Percentiles rank a stretch among this genome's conserved stretches.
Evolutionary conservation across 2,888 invertebrate species (phyloP).

Genomic region (Erannis defoliaria): DNA sequence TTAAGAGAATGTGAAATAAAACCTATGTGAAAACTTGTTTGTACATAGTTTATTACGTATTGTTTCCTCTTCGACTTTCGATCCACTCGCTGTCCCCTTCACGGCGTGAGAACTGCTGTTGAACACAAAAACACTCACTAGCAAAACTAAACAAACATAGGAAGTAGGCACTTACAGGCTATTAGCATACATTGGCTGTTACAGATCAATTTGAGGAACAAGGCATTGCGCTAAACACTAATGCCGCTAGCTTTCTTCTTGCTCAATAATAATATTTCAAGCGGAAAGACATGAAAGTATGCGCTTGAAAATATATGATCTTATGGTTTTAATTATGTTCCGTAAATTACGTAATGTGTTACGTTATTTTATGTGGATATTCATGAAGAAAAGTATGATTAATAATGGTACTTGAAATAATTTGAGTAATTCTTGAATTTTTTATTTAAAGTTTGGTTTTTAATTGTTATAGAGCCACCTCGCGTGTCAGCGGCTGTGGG

Average conservation of each 20-base stretch:
- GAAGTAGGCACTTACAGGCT: conserved; percentile 30
- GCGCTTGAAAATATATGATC: conserved; percentile 20
- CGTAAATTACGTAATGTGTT: conserved; percentile 25
- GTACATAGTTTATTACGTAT: conserved; percentile 29
- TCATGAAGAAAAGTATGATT: conserved; percentile 25
- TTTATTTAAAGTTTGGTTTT: conserved; percentile 12
- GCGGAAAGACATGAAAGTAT: conserved; percentile 25
- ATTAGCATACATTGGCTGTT: conserved; percentile 35
- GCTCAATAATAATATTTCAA: conserved; percentile 16
- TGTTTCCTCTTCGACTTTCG: conserved; percentile 30
- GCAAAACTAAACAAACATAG: conserved; percentile 29
- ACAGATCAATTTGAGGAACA: conserved; percentile 32
- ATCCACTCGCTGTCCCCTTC: conserved; percentile 28
- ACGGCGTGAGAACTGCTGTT: conserved; percentile 38
- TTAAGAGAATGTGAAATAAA: conserved; percentile 24
- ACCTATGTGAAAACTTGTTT: conserved; percentile 29
- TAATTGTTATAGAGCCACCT: conserved; percentile 69
- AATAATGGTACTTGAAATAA: not conserved
- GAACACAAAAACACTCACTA: conserved; percentile 7
- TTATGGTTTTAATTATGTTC: conserved; percentile 21
- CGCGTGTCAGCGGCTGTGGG: conserved; percentile 77
- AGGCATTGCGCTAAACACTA: conserved; percentile 13
- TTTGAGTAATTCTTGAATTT: conserved; percentile 15
- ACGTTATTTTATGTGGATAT: conserved; percentile 20
- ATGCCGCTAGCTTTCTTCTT: conserved; percentile 24